phyloP scores from a whole-genome alignment of 2,113 vertebrate genomes.

The Anoplopoma fimbria region DNA sequence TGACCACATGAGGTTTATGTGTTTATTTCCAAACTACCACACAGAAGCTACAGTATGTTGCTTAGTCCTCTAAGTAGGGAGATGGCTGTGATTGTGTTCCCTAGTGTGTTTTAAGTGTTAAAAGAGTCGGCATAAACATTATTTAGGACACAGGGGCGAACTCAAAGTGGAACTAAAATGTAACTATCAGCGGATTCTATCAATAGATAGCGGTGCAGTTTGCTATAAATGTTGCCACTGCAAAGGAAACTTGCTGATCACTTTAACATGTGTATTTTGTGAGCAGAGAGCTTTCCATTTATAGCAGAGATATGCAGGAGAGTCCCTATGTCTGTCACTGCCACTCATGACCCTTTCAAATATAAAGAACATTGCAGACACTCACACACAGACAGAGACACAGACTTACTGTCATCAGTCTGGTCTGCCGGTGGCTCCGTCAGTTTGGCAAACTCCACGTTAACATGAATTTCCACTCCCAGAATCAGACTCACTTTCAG shows the following conservation, averaged over 20 bases:
- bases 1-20: background rate
- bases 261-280: constrained; percentile 20
- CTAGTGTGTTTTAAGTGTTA: background rate
- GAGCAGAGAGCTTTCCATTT: constrained; percentile 23
- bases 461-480: constrained; percentile 95
- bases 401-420: constrained; percentile 86
- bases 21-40: background rate
- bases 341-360: constrained; percentile 12
- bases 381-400: constrained; percentile 1
- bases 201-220: background rate
- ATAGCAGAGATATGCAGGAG: constrained; percentile 49
- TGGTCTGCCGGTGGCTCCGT: constrained; percentile 92
- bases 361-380: constrained; percentile 12
- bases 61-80: background rate
- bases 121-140: background rate
- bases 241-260: constrained; percentile 14
- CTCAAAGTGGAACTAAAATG: constrained; percentile 3
- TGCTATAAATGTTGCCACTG: background rate
- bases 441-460: constrained; percentile 92
- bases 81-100: background rate
- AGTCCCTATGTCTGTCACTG: constrained; percentile 34
- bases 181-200: constrained; percentile 15
- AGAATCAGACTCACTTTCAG: constrained; percentile 94
- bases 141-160: background rate
- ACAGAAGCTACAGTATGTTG: background rate